A percentile compares a stretch with the other conserved stretches of the same genome.
phyloP scores from a whole-genome alignment of 2,113 vertebrate genomes.

The Proteles cristata region DNA sequence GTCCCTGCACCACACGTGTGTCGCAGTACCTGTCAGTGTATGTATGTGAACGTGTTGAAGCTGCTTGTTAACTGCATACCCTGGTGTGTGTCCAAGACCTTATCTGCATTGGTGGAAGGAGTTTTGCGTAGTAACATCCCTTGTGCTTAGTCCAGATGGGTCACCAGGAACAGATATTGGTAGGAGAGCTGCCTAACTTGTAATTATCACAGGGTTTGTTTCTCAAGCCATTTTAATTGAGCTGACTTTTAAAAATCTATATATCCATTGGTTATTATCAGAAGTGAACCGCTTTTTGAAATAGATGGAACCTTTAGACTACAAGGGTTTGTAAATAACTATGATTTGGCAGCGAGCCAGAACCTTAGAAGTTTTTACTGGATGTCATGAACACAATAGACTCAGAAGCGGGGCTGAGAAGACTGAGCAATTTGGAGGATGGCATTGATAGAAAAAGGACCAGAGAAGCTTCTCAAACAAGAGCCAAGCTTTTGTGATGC shows the following conservation, averaged over 20 bases:
- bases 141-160: slow-evolving; percentile 16
- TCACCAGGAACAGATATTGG: not conserved
- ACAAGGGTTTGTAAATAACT: not conserved
- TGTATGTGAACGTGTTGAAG: not conserved
- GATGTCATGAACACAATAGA: not conserved
- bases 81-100: not conserved
- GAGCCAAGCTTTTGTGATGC: not conserved
- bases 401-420: not conserved
- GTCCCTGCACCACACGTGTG: not conserved
- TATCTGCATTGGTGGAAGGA: not conserved
- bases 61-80: not conserved
- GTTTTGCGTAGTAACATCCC: not conserved
- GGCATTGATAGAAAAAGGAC: not conserved
- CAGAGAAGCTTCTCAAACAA: not conserved
- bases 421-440: not conserved
- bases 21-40: not conserved
- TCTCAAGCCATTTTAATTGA: slow-evolving; percentile 41
- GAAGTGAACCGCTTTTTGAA: slow-evolving; percentile 12
- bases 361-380: not conserved
- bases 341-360: not conserved
- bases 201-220: not conserved
- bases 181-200: slow-evolving; percentile 6
- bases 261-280: not conserved
- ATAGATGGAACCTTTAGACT: not conserved
- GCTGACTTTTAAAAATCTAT: not conserved